Evolutionary conservation across 2,113 vertebrate species (phyloP).

Genomic region (Amphiprion percula): DNA sequence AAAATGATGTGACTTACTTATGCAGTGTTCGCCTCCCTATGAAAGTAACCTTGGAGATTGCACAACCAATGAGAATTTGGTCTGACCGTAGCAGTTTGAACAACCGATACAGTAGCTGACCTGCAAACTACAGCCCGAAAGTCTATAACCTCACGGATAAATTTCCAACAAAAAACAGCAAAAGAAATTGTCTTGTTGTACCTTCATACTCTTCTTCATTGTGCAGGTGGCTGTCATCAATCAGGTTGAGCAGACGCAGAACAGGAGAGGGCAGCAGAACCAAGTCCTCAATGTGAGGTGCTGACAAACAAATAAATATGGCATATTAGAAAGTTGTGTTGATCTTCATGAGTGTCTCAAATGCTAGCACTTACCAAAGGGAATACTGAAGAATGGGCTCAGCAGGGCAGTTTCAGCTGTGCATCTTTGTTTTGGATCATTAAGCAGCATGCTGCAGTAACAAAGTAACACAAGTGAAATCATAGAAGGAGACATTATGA

Average conservation of each 20-base stretch:
- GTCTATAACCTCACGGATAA: not conserved
- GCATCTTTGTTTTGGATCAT: conserved; percentile 88
- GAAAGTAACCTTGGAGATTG: too few relatives aligned
- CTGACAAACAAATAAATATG: conserved; percentile 72
- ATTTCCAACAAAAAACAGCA: not conserved
- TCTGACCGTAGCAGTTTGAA: too few relatives aligned
- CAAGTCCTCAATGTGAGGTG: conserved; percentile 96
- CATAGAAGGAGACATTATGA: not conserved
- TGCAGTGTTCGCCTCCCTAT: too few relatives aligned
- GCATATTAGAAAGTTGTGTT: not conserved
- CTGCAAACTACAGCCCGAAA: not conserved
- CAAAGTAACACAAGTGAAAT: conserved; percentile 8
- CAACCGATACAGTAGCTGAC: too few relatives aligned
- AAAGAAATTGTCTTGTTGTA: not conserved
- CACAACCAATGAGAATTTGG: too few relatives aligned
- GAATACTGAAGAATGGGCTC: conserved; percentile 97
- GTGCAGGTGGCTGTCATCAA: conserved; percentile 92
- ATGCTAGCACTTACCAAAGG: conserved; percentile 88
- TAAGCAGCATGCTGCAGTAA: conserved; percentile 90
- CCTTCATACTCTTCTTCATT: conserved; percentile 96
- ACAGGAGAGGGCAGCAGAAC: conserved; percentile 95
- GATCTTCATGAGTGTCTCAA: not conserved
- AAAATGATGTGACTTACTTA: too few relatives aligned
- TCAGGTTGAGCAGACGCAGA: conserved; percentile 93
- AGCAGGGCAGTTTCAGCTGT: conserved; percentile 90